Conservation (phyloP, 2,888 invertebrate species). For the Diloba caeruleocephala region DNA sequence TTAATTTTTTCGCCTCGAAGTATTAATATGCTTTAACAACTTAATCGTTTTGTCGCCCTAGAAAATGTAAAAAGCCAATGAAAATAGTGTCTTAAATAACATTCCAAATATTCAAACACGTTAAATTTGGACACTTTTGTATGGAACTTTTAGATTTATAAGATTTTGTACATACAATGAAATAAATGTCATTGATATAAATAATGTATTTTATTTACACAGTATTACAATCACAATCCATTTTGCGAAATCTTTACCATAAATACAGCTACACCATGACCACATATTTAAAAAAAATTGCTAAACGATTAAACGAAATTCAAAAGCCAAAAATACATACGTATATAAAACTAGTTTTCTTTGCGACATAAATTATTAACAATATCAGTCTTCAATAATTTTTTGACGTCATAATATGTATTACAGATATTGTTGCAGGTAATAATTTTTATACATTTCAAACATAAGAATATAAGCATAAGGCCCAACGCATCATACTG, state of each 20-base stretch:
- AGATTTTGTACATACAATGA: constrained; percentile 89
- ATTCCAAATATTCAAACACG: constrained; percentile 87
- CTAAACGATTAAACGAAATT: no score
- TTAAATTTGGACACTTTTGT: constrained; percentile 88
- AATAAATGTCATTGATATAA: constrained; percentile 88
- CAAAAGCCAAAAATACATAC: no score
- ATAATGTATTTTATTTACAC: constrained; percentile 58
- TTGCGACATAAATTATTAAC: no score
- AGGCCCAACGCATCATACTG: no score
- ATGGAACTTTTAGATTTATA: constrained; percentile 85
- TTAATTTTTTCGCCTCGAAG: constrained; percentile 61
- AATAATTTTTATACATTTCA: no score
- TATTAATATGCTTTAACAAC: constrained; percentile 73
- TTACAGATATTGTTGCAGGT: no score
- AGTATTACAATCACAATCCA: constrained; percentile 11
- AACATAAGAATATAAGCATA: no score
- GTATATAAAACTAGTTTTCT: no score
- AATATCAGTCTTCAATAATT: no score
- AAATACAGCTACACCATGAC: constrained; percentile 5
- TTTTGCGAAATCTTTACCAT: background rate
- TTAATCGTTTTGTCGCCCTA: constrained; percentile 75
- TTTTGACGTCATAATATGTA: no score
- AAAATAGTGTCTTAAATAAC: constrained; percentile 86
- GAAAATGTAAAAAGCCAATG: constrained; percentile 80
- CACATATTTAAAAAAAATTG: background rate